Conservation (phyloP, 2,797 vertebrate species). For the Garrulus glandarius region DNA sequence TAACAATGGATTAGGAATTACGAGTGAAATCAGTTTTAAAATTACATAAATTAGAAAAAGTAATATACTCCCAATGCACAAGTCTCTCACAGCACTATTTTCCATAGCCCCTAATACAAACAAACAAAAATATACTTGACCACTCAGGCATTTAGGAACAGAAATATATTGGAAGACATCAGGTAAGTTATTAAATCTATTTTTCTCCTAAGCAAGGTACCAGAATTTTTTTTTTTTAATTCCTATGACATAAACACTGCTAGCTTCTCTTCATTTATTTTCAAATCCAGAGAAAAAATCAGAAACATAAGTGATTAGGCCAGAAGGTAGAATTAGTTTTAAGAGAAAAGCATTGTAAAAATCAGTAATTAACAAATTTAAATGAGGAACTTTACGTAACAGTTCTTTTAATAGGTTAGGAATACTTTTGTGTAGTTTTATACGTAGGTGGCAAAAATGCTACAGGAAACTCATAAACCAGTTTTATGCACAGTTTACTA, state of each 20-base stretch:
- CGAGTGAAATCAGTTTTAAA: conserved; percentile 6
- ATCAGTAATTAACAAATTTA: neutral
- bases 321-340: neutral
- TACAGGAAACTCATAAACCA: neutral
- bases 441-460: neutral
- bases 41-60: neutral
- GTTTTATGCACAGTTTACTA: neutral
- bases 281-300: neutral
- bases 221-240: neutral
- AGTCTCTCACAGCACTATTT: neutral
- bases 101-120: neutral
- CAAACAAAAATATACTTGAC: neutral
- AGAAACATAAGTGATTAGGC: neutral
- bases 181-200: neutral
- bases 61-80: neutral
- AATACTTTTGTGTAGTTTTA: neutral
- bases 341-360: neutral
- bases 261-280: neutral
- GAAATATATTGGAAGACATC: neutral
- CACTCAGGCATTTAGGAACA: neutral
- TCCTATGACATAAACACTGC: neutral
- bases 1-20: neutral
- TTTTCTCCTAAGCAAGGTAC: neutral
- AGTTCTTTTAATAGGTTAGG: neutral
- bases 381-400: neutral